Evolutionary conservation across 2,113 vertebrate species (phyloP).

Genomic region (Oceanodroma tethys): DNA sequence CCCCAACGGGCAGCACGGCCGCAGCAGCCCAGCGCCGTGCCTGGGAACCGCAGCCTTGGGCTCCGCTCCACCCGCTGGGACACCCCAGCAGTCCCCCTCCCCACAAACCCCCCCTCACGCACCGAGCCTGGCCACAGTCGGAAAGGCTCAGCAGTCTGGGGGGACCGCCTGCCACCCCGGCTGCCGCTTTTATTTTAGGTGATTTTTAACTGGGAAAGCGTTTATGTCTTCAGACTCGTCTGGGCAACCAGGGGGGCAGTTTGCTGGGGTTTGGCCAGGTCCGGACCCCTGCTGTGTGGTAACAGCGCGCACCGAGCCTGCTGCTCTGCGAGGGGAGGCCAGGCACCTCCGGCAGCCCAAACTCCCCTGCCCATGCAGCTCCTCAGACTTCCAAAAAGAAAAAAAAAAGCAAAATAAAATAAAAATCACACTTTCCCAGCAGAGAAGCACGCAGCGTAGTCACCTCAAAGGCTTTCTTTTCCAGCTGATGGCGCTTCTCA

Average conservation of each 20-base stretch:
- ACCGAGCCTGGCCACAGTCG: accelerated
- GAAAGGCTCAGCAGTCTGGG: not conserved
- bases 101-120: accelerated
- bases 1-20: accelerated
- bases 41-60: not conserved
- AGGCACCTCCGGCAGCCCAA: not conserved
- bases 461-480: constrained; percentile 83
- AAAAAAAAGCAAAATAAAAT: not conserved
- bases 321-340: not conserved
- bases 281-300: not conserved
- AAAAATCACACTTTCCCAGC: not conserved
- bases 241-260: not conserved
- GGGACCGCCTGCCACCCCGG: not conserved
- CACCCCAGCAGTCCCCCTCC: accelerated
- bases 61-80: not conserved
- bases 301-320: accelerated
- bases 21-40: not conserved
- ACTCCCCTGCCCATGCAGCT: not conserved
- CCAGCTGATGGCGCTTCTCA: constrained; percentile 81
- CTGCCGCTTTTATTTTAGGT: accelerated
- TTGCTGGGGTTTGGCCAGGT: not conserved
- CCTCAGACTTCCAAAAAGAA: not conserved
- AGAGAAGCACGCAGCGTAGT: accelerated
- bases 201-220: not conserved
- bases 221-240: accelerated